Base-by-base conservation (phyloP, 2,888 invertebrate genomes). In the Formica aserva region DNA sequence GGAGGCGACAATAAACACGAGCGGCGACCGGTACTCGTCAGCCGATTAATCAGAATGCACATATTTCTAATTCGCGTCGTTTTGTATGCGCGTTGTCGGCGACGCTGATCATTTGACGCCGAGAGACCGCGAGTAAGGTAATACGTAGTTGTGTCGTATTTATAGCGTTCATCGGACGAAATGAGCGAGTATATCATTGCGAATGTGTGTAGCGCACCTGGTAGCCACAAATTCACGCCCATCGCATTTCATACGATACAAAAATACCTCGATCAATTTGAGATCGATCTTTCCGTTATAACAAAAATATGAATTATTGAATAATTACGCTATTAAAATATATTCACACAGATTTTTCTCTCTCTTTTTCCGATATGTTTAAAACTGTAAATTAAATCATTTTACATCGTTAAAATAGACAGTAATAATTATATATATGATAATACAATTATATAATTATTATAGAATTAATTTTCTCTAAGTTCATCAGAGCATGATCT, bases 151-250 rank as follows among this genome's bases (percentile, higher is more conserved):
- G 52, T n/a, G 52, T 38, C 66, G 55, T 77, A 77, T 77, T 77
- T 77, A 67, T 66, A 29, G 55, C 66, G 77, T n/a, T 26, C 18
- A 66, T 1, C 66, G 29, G 55, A n/a, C 55, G 15, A 41, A 77
- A 66, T 57, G 66, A 77, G 29, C 55, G 41, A 66, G 66, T 77
- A 66, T 55, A 77, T 77, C 66, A 77, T 66, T 67, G 66, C 29
- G 66, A 57, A 57, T 41, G 13, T 57, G n/a, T 5, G 29, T 41
- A 32, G 8, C 18, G 76, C 41, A 35, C 26, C 13, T 55, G 55
- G 26, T 57, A 41, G 55, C 66, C 77, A 18, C 77, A 77, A 77
- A 77, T 77, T 66, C 55, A 6, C 29, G 41, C n/a, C n/a, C 55
- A 26, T 62, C 5, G 11, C 41, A n/a, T 29, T 77, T 77, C 29